Conservation (phyloP, 1,140 invertebrate genomes). For the Idris sp. region DNA sequence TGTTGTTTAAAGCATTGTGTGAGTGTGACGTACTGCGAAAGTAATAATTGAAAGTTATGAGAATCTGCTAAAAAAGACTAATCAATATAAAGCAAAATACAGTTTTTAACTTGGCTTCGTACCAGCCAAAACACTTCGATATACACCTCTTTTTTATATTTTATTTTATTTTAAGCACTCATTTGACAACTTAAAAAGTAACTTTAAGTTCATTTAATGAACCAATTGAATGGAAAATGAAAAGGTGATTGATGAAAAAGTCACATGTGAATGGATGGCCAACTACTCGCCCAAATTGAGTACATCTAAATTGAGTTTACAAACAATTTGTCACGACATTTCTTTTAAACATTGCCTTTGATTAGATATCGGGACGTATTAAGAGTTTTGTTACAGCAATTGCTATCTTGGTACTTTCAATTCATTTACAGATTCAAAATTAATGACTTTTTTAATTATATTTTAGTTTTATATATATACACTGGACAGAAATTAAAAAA, state of each 20-base stretch:
- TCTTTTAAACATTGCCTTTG: no score
- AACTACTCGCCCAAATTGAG: no score
- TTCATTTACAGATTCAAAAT: no score
- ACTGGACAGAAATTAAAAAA: no score
- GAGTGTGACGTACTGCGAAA: slow-evolving; percentile 33
- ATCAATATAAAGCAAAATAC: slow-evolving; percentile 40
- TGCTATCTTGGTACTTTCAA: no score
- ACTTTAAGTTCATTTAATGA: slow-evolving; percentile 18
- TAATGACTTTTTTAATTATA: no score
- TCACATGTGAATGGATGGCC: no score
- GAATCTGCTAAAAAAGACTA: slow-evolving; percentile 37
- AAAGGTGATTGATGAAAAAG: slow-evolving; percentile 7
- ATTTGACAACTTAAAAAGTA: slow-evolving; percentile 20
- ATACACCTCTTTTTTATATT: slow-evolving; percentile 9
- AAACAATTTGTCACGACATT: no score
- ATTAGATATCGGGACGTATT: no score
- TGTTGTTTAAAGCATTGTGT: slow-evolving; percentile 29
- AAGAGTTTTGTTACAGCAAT: no score
- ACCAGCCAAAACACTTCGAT: slow-evolving; percentile 11
- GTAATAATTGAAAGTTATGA: slow-evolving; percentile 47
- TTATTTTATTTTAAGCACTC: slow-evolving; percentile 1
- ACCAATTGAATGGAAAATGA: not conserved
- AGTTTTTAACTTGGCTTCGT: slow-evolving; percentile 25
- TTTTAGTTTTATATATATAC: no score
- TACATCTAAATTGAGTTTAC: no score